Evolutionary conservation across 2,113 vertebrate species (phyloP).

Genomic region (Urocynchramus pylzowi): DNA sequence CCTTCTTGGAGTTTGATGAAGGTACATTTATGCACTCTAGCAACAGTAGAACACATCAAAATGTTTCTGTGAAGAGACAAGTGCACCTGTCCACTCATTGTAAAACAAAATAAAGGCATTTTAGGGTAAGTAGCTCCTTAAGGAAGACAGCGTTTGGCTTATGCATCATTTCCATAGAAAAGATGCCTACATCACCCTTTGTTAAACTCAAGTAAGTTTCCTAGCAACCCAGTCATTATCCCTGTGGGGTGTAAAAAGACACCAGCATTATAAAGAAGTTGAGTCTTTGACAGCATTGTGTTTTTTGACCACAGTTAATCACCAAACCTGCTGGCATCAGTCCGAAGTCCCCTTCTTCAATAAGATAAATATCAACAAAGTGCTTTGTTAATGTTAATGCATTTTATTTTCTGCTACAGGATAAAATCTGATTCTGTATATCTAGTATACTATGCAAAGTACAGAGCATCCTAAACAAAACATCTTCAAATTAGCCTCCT

Average conservation of each 20-base stretch:
- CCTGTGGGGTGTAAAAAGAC: neutral
- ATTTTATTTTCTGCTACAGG: slow-evolving; percentile 6
- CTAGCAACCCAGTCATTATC: slow-evolving; percentile 39
- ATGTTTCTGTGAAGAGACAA: neutral
- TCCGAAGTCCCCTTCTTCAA: neutral
- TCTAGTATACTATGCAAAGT: neutral
- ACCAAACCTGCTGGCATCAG: neutral
- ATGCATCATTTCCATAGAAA: neutral
- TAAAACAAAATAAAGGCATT: neutral
- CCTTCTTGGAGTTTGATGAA: neutral
- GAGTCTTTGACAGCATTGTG: neutral
- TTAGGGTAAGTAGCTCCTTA: neutral
- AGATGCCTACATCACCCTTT: neutral
- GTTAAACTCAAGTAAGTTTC: slow-evolving; percentile 21
- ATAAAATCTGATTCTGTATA: neutral
- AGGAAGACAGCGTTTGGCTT: neutral
- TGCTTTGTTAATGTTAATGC: neutral
- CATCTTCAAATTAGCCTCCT: slow-evolving; percentile 43
- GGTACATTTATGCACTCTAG: neutral
- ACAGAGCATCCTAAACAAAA: slow-evolving; percentile 13
- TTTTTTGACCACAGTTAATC: slow-evolving; percentile 32
- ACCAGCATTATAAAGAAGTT: neutral
- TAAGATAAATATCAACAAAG: slow-evolving; percentile 22
- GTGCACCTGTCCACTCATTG: neutral
- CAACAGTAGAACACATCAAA: neutral